These are phyloP conservation scores for Alca torda DNA, from an alignment of 2,797 vertebrate species.

Conservation along the genomic window DNA sequence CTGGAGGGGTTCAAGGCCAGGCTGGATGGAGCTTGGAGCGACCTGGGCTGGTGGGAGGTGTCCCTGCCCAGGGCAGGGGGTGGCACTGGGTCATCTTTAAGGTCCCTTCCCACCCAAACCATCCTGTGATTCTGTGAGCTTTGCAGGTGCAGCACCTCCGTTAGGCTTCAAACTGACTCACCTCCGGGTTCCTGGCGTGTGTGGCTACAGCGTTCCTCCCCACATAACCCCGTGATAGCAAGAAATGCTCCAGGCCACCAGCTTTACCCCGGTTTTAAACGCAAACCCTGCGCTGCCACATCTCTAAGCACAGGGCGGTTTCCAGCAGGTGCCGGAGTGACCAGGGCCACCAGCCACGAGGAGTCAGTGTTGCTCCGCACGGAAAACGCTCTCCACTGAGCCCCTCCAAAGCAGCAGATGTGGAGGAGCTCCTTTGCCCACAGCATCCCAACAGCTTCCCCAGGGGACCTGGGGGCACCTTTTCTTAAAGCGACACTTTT, in stretches of 20 bases:
- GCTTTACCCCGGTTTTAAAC: background rate
- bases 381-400: background rate
- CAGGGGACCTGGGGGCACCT: accelerated
- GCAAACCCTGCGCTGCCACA: accelerated
- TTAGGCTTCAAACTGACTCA: background rate
- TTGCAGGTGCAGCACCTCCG: background rate
- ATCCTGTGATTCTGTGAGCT: background rate
- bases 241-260: background rate
- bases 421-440: background rate
- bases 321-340: accelerated
- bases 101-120: background rate
- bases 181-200: background rate
- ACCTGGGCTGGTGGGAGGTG: background rate
- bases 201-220: accelerated
- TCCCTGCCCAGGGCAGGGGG: background rate
- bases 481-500: background rate
- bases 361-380: constrained; percentile 9
- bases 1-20: background rate
- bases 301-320: accelerated
- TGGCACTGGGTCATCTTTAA: background rate
- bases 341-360: background rate
- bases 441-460: background rate
- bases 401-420: background rate
- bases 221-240: accelerated
- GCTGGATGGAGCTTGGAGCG: background rate